These are phyloP conservation scores for Cerastoderma edule DNA, from an alignment of 2,888 invertebrate species.

Conservation along the genomic window DNA sequence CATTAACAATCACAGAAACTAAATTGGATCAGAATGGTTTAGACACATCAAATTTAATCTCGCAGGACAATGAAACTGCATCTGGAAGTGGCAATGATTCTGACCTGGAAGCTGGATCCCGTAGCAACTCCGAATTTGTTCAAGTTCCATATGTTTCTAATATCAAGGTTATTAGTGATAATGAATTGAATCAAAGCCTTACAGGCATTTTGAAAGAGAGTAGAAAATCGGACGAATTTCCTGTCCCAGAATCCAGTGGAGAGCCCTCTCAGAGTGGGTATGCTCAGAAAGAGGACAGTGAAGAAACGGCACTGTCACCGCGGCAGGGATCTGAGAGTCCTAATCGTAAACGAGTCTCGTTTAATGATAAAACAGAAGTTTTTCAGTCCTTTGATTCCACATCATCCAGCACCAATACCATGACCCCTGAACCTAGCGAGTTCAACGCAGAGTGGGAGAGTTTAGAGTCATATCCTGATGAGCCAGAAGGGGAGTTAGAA, in stretches of 20 bases:
- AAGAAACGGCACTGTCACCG: conserved; percentile 17
- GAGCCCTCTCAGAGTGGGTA: conserved; percentile 37
- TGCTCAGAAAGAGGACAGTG: conserved; percentile 23
- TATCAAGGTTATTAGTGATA: conserved; percentile 21
- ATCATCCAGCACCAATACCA: conserved; percentile 63
- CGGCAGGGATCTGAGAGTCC: conserved; percentile 28
- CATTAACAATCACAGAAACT: conserved; percentile 5
- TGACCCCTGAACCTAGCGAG: conserved; percentile 59
- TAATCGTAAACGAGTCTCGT: conserved; percentile 66
- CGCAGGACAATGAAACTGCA: too few relatives aligned
- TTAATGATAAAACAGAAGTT: conserved; percentile 67
- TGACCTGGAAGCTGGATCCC: not conserved
- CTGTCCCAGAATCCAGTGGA: conserved; percentile 42
- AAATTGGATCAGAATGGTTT: too few relatives aligned
- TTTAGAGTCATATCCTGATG: conserved; percentile 46
- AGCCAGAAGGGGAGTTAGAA: conserved; percentile 31
- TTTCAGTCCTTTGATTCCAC: conserved; percentile 55
- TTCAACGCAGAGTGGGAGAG: conserved; percentile 49
- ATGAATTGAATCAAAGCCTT: conserved; percentile 39
- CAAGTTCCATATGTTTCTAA: not conserved
- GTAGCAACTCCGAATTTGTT: not conserved
- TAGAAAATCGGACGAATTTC: conserved; percentile 40
- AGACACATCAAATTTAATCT: too few relatives aligned
- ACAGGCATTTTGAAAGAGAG: conserved; percentile 57
- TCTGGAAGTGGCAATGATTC: not conserved